Evolutionary conservation across 2,888 invertebrate genomes (phyloP).

Genomic region (Lycocerus yunnanus): DNA sequence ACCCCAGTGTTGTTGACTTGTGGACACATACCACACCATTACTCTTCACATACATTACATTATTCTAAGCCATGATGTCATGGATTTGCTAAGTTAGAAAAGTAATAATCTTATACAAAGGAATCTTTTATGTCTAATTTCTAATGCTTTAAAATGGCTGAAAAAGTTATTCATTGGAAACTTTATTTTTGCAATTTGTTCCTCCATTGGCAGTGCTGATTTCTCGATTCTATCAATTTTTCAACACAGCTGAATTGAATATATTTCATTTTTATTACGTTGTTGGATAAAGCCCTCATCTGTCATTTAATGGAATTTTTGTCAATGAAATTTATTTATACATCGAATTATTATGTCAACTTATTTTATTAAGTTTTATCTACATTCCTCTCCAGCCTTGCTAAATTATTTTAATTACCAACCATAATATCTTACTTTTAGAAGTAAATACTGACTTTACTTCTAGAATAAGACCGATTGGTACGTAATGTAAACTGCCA

Average conservation of each 20-base stretch:
- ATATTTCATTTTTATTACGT: too few relatives aligned
- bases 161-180: background rate
- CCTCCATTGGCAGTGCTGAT: background rate
- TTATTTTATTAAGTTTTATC: background rate
- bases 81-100: background rate
- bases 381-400: background rate
- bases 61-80: conserved; percentile 1
- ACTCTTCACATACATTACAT: background rate
- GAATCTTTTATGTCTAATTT: background rate
- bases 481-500: too few relatives aligned
- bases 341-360: background rate
- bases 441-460: background rate
- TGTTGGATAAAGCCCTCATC: too few relatives aligned
- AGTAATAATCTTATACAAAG: background rate
- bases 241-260: too few relatives aligned
- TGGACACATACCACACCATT: background rate
- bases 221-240: background rate
- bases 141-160: background rate
- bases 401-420: background rate
- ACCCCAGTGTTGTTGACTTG: background rate
- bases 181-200: background rate
- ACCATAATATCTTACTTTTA: background rate
- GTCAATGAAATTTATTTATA: too few relatives aligned
- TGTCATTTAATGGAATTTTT: too few relatives aligned
- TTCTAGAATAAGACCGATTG: background rate